Conservation (phyloP, 2,888 invertebrate species). For the Euproctis similis region DNA sequence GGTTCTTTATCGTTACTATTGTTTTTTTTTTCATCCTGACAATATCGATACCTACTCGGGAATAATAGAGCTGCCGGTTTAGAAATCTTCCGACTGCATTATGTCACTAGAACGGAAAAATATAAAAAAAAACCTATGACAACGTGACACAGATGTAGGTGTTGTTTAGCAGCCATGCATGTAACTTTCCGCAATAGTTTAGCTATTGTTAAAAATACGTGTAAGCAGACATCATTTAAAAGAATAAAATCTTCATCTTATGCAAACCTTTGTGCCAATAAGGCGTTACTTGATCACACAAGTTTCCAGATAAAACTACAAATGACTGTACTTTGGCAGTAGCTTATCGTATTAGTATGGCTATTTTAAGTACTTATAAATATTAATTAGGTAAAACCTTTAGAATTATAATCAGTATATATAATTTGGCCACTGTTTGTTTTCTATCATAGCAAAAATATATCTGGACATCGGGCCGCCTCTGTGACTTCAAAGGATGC, state of each 20-base stretch:
- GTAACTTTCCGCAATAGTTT: not conserved
- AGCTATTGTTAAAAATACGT: not conserved
- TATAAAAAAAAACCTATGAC: not conserved
- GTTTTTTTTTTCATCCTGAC: slow-evolving; percentile 22
- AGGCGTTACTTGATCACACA: no score
- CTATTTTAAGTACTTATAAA: no score
- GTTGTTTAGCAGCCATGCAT: not conserved
- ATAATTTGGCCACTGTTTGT: slow-evolving; percentile 4
- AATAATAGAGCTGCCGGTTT: slow-evolving; percentile 11
- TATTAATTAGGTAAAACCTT: no score
- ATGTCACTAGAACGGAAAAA: not conserved
- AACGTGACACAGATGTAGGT: not conserved
- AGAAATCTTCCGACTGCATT: slow-evolving; percentile 16
- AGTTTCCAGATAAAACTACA: no score
- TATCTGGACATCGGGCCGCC: slow-evolving; percentile 93
- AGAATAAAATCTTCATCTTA: no score
- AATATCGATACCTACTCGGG: slow-evolving; percentile 15
- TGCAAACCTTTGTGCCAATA: no score
- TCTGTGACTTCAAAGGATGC: slow-evolving; percentile 93
- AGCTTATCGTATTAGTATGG: no score
- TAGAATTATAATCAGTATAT: no score
- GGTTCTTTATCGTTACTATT: no score
- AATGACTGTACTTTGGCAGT: no score
- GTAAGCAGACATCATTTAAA: no score
- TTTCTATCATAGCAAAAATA: slow-evolving; percentile 80